A percentile compares a stretch with the other conserved stretches of the same genome.
These are phyloP conservation scores for Rutpela maculata DNA, from an alignment of 2,888 invertebrate genomes.

Conservation along the genomic window DNA sequence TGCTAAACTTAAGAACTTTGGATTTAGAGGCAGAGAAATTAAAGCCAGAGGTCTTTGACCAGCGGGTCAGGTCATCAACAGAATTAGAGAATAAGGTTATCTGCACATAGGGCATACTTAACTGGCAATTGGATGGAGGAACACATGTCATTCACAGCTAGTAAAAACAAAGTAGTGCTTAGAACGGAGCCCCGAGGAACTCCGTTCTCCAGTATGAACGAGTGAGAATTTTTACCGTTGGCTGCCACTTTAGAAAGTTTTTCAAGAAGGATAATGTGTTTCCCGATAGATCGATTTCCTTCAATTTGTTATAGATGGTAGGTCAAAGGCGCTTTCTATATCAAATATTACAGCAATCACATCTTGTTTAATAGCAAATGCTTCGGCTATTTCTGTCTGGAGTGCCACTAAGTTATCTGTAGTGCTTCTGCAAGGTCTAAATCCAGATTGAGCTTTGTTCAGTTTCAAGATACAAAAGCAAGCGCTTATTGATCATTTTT, in stretches of 20 bases:
- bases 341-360: not conserved
- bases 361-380: not conserved
- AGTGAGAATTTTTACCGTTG: no score
- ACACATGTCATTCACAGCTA: no score
- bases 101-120: not conserved
- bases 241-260: no score
- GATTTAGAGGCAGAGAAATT: no score
- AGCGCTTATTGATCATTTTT: slow-evolving; percentile 2
- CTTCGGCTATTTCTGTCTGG: not conserved
- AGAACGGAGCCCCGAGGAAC: no score
- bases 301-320: no score
- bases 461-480: not conserved
- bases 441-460: slow-evolving; percentile 9
- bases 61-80: no score
- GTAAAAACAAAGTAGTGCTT: no score
- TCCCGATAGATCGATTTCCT: not conserved
- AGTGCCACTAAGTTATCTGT: not conserved
- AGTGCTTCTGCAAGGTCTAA: slow-evolving; percentile 7
- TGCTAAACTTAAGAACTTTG: not conserved
- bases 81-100: slow-evolving; percentile 5
- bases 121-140: no score
- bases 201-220: no score
- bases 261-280: not conserved
- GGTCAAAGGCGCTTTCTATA: not conserved
- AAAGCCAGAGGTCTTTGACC: no score